These are phyloP conservation scores for Acanthis flammea DNA, from an alignment of 2,797 vertebrate genomes.

Conservation along the genomic window DNA sequence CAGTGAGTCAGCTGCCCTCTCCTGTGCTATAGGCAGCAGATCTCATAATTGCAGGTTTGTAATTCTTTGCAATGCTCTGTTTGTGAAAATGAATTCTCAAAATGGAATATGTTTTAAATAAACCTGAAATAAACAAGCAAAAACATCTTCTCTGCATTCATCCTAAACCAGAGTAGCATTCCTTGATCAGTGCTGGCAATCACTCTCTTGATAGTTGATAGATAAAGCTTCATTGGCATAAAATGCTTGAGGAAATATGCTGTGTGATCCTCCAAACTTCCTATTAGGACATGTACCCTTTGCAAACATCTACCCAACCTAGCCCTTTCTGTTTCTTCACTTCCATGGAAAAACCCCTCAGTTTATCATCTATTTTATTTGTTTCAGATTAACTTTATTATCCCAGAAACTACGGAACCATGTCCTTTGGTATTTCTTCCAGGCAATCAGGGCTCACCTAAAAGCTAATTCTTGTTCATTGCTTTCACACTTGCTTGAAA, in stretches of 20 bases:
- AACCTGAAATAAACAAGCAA: neutral
- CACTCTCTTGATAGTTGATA: neutral
- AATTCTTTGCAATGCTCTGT: neutral
- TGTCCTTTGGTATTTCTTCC: neutral
- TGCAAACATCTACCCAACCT: neutral
- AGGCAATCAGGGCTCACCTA: neutral
- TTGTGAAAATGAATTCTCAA: neutral
- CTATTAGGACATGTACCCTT: neutral
- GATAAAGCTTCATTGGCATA: neutral
- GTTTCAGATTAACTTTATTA: neutral
- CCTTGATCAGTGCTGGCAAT: neutral
- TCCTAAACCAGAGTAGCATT: neutral
- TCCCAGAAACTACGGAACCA: neutral
- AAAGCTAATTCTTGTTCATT: neutral
- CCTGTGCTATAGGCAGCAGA: accelerated
- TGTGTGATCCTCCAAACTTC: neutral
- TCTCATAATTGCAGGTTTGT: neutral
- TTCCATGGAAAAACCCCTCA: neutral
- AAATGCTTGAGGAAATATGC: neutral
- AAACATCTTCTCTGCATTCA: accelerated
- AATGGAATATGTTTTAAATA: neutral
- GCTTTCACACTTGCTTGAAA: neutral
- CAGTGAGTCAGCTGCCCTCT: neutral
- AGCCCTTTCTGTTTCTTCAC: neutral
- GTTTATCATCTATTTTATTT: neutral